Evolutionary conservation across 2,797 vertebrate genomes (phyloP).

Genomic region (Sitta carolinensis): DNA sequence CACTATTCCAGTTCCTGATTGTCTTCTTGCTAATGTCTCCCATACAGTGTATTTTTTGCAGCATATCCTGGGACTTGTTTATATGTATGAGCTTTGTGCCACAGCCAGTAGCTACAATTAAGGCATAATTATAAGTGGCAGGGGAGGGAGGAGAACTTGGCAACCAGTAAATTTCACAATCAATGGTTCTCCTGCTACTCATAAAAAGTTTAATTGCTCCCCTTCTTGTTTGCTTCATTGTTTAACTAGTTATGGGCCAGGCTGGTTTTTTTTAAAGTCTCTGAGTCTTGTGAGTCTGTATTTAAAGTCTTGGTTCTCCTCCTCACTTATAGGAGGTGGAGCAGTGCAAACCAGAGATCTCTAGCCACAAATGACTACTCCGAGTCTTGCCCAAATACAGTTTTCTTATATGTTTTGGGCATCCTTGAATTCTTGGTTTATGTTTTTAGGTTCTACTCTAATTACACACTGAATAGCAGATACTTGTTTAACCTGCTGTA

Average conservation of each 20-base stretch:
- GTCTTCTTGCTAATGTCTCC: constrained; percentile 44
- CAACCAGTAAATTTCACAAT: constrained; percentile 64
- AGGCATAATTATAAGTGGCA: constrained; percentile 57
- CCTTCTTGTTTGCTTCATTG: constrained; percentile 34
- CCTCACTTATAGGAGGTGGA: not conserved
- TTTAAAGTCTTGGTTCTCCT: constrained; percentile 23
- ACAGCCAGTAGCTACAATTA: constrained; percentile 64
- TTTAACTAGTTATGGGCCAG: constrained; percentile 30
- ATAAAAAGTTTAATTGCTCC: constrained; percentile 40
- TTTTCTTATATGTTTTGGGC: constrained; percentile 41
- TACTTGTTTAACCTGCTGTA: constrained; percentile 51
- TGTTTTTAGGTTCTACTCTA: constrained; percentile 37
- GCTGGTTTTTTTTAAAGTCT: constrained; percentile 2
- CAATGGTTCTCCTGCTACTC: constrained; percentile 9
- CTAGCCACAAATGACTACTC: constrained; percentile 59
- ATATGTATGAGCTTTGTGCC: constrained; percentile 32
- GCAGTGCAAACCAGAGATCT: constrained; percentile 21
- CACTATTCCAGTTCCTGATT: constrained; percentile 3
- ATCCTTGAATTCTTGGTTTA: constrained; percentile 49
- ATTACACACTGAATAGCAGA: constrained; percentile 49
- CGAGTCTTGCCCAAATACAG: constrained; percentile 6
- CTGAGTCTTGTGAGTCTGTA: not conserved
- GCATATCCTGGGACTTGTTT: constrained; percentile 47
- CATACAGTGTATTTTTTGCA: constrained; percentile 33
- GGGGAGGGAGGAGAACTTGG: constrained; percentile 40